phyloP scores from a whole-genome alignment of 2,888 invertebrate species.

The Callyntrura guangdongensis region DNA sequence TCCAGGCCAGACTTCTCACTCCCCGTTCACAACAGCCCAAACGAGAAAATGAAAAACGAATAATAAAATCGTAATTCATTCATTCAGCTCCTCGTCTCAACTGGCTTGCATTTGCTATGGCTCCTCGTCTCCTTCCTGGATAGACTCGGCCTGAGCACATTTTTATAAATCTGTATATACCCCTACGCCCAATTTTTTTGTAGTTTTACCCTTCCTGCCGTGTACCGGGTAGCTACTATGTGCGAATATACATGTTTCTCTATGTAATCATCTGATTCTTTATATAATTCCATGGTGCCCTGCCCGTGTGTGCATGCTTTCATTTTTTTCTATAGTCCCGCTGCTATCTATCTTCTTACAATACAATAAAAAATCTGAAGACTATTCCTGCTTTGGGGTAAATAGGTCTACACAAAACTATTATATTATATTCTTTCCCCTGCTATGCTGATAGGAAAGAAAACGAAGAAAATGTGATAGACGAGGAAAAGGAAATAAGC shows the following conservation, averaged over 20 bases:
- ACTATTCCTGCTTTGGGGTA: slow-evolving; percentile 36
- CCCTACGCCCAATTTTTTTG: no score
- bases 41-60: slow-evolving; percentile 64
- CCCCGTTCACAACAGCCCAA: neutral
- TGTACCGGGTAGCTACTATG: no score
- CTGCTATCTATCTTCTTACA: neutral
- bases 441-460: slow-evolving; percentile 3
- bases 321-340: neutral
- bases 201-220: no score
- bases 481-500: slow-evolving; percentile 57
- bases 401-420: slow-evolving; percentile 49
- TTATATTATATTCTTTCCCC: slow-evolving; percentile 15
- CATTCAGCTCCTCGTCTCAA: slow-evolving; percentile 59
- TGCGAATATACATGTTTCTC: neutral
- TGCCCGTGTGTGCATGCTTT: neutral
- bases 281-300: slow-evolving; percentile 1
- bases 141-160: neutral
- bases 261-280: neutral
- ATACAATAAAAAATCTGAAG: slow-evolving; percentile 45
- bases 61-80: slow-evolving; percentile 72
- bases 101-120: neutral
- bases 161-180: no score
- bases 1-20: slow-evolving; percentile 17
- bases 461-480: slow-evolving; percentile 45
- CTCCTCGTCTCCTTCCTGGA: slow-evolving; percentile 3